Evolutionary conservation across 2,888 invertebrate genomes (phyloP).

Genomic region (Ptychoptera contaminata): DNA sequence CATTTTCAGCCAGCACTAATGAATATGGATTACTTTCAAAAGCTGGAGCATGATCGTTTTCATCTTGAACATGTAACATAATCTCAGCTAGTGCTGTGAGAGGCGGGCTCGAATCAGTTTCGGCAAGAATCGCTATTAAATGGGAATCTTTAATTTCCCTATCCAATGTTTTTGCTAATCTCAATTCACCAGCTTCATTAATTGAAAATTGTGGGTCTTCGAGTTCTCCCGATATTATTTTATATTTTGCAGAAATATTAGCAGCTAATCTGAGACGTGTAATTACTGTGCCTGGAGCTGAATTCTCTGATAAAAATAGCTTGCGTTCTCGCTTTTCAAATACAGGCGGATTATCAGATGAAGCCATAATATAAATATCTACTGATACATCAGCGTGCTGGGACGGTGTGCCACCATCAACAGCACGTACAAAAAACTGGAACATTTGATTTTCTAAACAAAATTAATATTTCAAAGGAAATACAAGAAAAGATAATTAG

Average conservation of each 20-base stretch:
- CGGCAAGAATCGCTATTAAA: conserved; percentile 52
- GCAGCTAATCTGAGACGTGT: conserved; percentile 50
- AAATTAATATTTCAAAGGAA: conserved; percentile 14
- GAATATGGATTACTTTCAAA: conserved; percentile 76
- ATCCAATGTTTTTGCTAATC: conserved; percentile 56
- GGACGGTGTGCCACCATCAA: conserved; percentile 60
- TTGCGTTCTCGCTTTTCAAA: conserved; percentile 59
- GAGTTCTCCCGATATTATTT: conserved; percentile 43
- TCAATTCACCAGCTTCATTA: conserved; percentile 57
- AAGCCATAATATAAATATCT: conserved; percentile 58
- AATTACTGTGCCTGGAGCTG: conserved; percentile 48
- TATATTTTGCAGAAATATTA: conserved; percentile 42
- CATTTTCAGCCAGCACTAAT: conserved; percentile 65
- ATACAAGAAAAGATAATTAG: not conserved
- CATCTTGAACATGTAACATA: conserved; percentile 66
- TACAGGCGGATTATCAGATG: conserved; percentile 51
- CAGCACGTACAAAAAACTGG: conserved; percentile 80
- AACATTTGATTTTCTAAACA: conserved; percentile 54
- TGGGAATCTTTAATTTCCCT: conserved; percentile 56
- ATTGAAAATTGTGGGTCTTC: conserved; percentile 51
- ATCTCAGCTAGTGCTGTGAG: conserved; percentile 55
- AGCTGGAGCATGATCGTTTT: conserved; percentile 76
- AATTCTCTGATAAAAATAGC: conserved; percentile 67
- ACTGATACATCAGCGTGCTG: conserved; percentile 72
- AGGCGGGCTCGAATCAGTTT: conserved; percentile 56